Percentiles rank a stretch among this genome's conserved stretches.
These are phyloP conservation scores for human DNA, from an alignment of 2,113 vertebrate genomes.

Conservation along the genomic window DNA sequence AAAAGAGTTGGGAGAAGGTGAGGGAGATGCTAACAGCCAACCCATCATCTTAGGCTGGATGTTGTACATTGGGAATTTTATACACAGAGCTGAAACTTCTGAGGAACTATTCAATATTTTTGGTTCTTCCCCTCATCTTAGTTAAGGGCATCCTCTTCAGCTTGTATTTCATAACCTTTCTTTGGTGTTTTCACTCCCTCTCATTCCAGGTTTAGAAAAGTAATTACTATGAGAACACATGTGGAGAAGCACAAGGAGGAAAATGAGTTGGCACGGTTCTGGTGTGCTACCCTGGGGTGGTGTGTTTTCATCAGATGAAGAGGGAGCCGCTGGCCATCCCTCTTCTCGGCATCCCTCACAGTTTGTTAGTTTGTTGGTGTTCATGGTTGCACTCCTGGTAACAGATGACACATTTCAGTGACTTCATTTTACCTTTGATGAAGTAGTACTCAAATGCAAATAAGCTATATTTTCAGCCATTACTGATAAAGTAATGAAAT, in stretches of 20 bases:
- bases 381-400: not conserved
- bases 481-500: not conserved
- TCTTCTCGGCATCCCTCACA: not conserved
- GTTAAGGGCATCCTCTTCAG: not conserved
- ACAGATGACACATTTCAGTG: not conserved
- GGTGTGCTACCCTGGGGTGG: not conserved
- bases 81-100: not conserved
- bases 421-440: not conserved
- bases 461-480: not conserved
- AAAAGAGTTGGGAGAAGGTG: not conserved
- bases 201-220: not conserved
- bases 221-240: not conserved
- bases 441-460: not conserved
- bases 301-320: not conserved
- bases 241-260: not conserved
- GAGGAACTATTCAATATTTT: not conserved
- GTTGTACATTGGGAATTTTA: not conserved
- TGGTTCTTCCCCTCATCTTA: not conserved
- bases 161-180: not conserved
- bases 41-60: not conserved
- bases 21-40: not conserved
- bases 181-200: not conserved
- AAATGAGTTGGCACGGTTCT: fast-evolving
- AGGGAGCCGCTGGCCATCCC: not conserved
- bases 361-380: not conserved